Evolutionary conservation across 1,140 invertebrate species (phyloP).

Genomic region (Drosophila tsacasi): DNA sequence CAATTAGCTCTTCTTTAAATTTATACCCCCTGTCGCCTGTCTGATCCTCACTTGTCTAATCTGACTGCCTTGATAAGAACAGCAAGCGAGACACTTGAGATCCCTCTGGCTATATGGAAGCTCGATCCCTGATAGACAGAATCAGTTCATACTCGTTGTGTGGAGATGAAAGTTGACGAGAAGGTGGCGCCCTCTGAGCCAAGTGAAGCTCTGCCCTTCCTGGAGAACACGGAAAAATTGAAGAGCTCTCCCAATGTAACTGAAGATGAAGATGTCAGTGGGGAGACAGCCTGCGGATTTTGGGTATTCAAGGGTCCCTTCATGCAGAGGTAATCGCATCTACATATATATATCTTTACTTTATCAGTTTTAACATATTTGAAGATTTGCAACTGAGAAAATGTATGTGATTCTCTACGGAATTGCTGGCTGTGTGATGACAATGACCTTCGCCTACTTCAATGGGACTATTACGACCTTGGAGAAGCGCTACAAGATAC

Average conservation of each 20-base stretch:
- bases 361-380: neutral
- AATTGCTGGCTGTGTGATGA: conserved; percentile 89
- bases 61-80: conserved; percentile 31
- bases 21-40: conserved; percentile 9
- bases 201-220: conserved; percentile 17
- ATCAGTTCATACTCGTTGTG: conserved; percentile 12
- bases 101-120: conserved; percentile 4
- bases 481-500: conserved; percentile 92
- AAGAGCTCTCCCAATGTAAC: neutral
- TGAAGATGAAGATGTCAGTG: conserved; percentile 36
- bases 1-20: conserved; percentile 29
- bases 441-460: conserved; percentile 91
- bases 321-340: conserved; percentile 85
- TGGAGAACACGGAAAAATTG: neutral
- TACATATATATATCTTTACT: neutral
- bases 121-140: neutral
- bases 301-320: conserved; percentile 86
- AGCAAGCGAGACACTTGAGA: neutral
- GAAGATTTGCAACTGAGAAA: conserved; percentile 90
- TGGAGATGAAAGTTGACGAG: conserved; percentile 2
- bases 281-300: conserved; percentile 88
- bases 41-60: conserved; percentile 38
- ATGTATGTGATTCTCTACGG: conserved; percentile 90
- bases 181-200: neutral
- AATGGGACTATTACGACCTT: conserved; percentile 92